These are phyloP conservation scores for western clawed frog (Xenopus tropicalis) DNA, from an alignment of 2,113 vertebrate genomes.

Conservation along the genomic window DNA sequence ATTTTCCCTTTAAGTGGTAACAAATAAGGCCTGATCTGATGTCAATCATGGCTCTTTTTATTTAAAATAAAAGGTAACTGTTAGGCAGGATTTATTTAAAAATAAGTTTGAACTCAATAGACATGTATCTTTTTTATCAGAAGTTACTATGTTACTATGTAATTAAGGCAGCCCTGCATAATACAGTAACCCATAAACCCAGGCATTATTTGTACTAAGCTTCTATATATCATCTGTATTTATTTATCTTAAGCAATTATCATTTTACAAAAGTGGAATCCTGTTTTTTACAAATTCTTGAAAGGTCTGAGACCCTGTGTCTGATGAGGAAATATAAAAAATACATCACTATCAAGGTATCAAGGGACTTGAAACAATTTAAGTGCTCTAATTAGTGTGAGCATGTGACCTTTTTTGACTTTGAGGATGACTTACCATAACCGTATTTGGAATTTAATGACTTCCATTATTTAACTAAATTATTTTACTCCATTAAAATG, in stretches of 20 bases:
- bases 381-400: conserved; percentile 15
- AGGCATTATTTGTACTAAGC: too few relatives aligned
- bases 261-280: neutral
- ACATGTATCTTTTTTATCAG: too few relatives aligned
- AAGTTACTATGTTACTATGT: too few relatives aligned
- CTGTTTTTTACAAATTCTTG: neutral
- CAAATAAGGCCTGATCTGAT: too few relatives aligned
- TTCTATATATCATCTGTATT: too few relatives aligned
- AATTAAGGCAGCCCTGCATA: too few relatives aligned
- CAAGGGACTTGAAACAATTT: conserved; percentile 18
- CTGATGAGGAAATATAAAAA: conserved; percentile 10
- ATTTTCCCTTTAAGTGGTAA: too few relatives aligned
- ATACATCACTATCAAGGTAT: conserved; percentile 6
- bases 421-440: conserved; percentile 15
- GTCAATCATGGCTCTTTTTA: too few relatives aligned
- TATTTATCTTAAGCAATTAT: neutral
- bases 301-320: conserved; percentile 10
- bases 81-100: too few relatives aligned
- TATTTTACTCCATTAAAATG: conserved; percentile 22
- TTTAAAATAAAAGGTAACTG: too few relatives aligned
- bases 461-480: conserved; percentile 7
- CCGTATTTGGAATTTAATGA: conserved; percentile 10
- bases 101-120: too few relatives aligned
- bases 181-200: too few relatives aligned
- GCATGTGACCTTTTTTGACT: conserved; percentile 5